These are phyloP conservation scores for Chelonoidis abingdonii DNA, from an alignment of 2,113 vertebrate species.

Conservation along the genomic window DNA sequence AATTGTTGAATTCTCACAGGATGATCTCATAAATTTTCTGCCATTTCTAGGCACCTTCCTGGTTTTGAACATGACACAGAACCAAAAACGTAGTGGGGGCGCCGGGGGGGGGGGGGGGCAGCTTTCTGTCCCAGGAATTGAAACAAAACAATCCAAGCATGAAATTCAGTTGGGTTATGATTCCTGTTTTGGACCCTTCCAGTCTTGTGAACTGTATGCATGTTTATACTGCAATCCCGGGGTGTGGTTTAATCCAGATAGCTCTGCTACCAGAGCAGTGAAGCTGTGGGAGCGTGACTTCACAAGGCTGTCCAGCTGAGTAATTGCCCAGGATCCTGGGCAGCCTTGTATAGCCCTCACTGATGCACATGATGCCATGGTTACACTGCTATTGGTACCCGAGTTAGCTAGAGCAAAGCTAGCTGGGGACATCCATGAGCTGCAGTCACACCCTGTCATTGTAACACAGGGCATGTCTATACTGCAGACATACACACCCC, in stretches of 20 bases:
- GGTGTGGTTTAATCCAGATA: neutral
- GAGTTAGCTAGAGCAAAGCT: neutral
- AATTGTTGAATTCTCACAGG: neutral
- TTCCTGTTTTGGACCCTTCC: neutral
- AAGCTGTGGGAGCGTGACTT: neutral
- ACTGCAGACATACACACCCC: neutral
- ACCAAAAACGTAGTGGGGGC: neutral
- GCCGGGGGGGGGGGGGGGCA: neutral
- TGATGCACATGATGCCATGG: neutral
- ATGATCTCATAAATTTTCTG: neutral
- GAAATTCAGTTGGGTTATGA: neutral
- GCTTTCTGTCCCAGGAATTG: neutral
- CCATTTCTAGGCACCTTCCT: neutral
- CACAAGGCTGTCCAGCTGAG: neutral
- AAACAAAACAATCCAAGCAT: neutral
- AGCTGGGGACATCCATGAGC: neutral
- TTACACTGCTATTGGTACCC: neutral
- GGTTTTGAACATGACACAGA: slow-evolving; percentile 2
- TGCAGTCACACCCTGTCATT: neutral
- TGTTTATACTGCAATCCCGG: neutral
- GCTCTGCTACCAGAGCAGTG: neutral
- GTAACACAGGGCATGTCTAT: too few species aligned
- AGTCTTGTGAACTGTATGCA: neutral
- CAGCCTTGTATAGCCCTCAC: neutral
- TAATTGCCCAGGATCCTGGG: neutral